Conservation (phyloP, 2,888 invertebrate genomes). For the Idaea biselata region DNA sequence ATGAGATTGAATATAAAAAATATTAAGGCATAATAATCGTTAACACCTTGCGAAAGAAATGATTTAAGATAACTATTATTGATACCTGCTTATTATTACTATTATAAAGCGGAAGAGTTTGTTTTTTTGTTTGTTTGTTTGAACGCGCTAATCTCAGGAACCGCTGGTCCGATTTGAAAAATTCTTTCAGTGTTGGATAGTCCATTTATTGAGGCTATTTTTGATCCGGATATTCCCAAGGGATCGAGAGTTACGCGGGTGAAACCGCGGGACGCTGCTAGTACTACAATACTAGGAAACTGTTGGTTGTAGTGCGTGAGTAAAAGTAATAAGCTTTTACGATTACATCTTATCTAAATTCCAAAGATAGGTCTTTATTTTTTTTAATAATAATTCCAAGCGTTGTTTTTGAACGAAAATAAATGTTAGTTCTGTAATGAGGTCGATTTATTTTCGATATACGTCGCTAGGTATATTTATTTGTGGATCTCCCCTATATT, state of each 20-base stretch:
- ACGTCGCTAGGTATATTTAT: conserved; percentile 65
- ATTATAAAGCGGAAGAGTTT: too few species aligned
- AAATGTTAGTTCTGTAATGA: conserved; percentile 56
- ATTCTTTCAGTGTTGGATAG: too few species aligned
- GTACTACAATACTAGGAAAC: neutral
- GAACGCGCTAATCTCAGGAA: too few species aligned
- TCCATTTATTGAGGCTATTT: too few species aligned
- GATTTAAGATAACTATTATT: neutral
- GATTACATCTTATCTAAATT: neutral
- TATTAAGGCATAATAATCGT: neutral
- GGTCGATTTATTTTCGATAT: conserved; percentile 60
- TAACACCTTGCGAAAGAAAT: conserved; percentile 1
- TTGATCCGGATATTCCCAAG: too few species aligned
- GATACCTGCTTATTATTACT: too few species aligned
- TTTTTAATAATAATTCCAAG: conserved; percentile 9
- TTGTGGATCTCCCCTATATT: conserved; percentile 55
- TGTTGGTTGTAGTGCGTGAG: neutral
- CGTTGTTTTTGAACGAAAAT: conserved; percentile 24
- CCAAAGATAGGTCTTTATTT: neutral
- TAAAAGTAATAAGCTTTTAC: neutral
- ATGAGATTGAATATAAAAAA: neutral
- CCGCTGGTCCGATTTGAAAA: too few species aligned
- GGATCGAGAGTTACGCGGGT: too few species aligned
- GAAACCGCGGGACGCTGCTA: too few species aligned
- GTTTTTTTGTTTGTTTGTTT: too few species aligned